phyloP scores from a whole-genome alignment of 37 sponge, comb jelly and placozoan genomes.

The Hexactinellida sp. region DNA sequence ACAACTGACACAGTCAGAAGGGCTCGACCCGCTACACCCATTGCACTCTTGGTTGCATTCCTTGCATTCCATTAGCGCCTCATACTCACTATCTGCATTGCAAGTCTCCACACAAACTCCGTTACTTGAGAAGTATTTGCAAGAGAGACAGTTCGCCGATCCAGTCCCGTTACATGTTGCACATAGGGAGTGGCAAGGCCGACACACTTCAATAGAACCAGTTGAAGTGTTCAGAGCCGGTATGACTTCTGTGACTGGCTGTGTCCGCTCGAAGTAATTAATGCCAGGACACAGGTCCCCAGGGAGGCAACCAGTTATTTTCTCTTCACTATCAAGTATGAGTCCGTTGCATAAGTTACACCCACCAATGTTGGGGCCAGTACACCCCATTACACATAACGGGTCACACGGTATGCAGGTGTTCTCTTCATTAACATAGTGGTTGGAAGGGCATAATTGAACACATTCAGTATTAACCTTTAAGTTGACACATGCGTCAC shows the following conservation, averaged over 20 bases:
- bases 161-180: background rate
- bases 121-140: background rate
- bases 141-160: background rate
- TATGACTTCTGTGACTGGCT: background rate
- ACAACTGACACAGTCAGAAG: constrained; percentile 17
- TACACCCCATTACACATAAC: constrained; percentile 46
- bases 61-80: background rate
- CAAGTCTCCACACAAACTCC: background rate
- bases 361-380: constrained; percentile 43
- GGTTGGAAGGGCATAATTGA: constrained; percentile 26
- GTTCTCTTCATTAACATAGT: background rate
- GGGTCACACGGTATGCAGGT: constrained; percentile 34
- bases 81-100: background rate
- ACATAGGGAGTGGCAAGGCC: constrained; percentile 22
- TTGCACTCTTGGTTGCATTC: constrained; percentile 31
- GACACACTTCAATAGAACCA: background rate
- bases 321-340: background rate
- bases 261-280: constrained; percentile 3
- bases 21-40: constrained; percentile 20
- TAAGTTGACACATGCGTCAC: background rate
- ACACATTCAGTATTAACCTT: constrained; percentile 23
- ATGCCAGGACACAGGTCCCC: background rate
- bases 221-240: background rate
- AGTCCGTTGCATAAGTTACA: constrained; percentile 36
- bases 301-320: background rate